A percentile compares a stretch with the other conserved stretches of the same genome.
Conservation (phyloP, 2,888 invertebrate species). For the Timandra comae region DNA sequence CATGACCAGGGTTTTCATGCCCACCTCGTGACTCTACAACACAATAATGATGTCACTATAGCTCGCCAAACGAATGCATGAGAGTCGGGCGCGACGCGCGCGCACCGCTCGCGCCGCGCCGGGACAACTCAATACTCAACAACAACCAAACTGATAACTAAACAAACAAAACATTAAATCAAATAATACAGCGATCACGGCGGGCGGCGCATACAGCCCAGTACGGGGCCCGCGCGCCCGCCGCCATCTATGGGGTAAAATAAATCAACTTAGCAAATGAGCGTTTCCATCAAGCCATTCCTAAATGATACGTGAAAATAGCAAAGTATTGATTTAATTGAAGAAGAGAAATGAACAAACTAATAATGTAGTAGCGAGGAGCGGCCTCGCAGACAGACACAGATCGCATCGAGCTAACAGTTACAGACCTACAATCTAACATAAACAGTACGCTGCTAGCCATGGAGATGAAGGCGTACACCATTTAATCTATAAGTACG, state of each 20-base stretch:
- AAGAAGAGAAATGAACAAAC: constrained; percentile 66
- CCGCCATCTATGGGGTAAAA: constrained; percentile 42
- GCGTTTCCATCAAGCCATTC: constrained; percentile 71
- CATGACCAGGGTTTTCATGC: constrained; percentile 99
- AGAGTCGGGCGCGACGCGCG: constrained; percentile 34
- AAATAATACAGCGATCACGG: constrained; percentile 51
- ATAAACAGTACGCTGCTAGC: constrained; percentile 71
- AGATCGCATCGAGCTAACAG: constrained; percentile 69
- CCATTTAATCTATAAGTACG: constrained; percentile 68
- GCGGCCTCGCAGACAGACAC: constrained; percentile 62
- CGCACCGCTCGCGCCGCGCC: constrained; percentile 36
- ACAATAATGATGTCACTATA: constrained; percentile 78
- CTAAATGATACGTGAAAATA: constrained; percentile 69
- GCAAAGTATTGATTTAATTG: constrained; percentile 60
- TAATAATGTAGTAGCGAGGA: constrained; percentile 62
- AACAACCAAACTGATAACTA: constrained; percentile 48
- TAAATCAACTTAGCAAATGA: constrained; percentile 67
- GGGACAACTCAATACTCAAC: constrained; percentile 54
- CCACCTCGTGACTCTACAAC: constrained; percentile 99
- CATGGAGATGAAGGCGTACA: constrained; percentile 72
- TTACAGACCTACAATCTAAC: constrained; percentile 71
- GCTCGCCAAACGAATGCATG: constrained; percentile 70
- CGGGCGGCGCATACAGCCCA: constrained; percentile 22
- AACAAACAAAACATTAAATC: constrained; percentile 58
- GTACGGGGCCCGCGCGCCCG: constrained; percentile 24